Evolutionary conservation across 2,888 invertebrate species (phyloP), one percentile per base, ranked within the genome.

Genomic region (Artemia sinica): DNA sequence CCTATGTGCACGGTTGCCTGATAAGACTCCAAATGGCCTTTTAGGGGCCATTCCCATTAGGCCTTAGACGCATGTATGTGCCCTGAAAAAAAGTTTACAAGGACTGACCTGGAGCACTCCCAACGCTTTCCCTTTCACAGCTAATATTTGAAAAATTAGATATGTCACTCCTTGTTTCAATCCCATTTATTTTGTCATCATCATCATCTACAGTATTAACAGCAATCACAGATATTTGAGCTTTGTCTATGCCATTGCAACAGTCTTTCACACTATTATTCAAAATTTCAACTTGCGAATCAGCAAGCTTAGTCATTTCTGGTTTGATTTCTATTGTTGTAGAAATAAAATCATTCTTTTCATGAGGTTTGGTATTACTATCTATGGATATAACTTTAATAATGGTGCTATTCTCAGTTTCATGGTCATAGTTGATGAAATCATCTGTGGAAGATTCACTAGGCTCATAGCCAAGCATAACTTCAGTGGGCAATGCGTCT

Each of bases 261-360:
- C 9, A 10, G 9, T 8, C 50, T 49, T n/a, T n/a, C 6, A 50
- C 50, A 11, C 7, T 49, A 11, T 88, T 86, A 73, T 86, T 88
- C 52, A 88, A 84, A 70, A 91, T 89, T 67, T 90, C 77, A 8
- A 91, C 91, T 76, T 91, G 91, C 74, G 90, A 90, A 76, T 90
- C 89, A 77, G 91, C 91, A 71, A 91, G 77, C 70, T 88, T 86
- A 68, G 88, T 85, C 8, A 83, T 83, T 28, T 73, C 73, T 28
- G 71, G 49, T n/a, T 65, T 66, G 12, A 28, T 52, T 50, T 71
- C 71, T 28, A n/a, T 51, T 28, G 58, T 58, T 14, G 18, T 18
- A 18, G 58, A 14, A 58, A 58, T 18, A 18, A 14, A n/a, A 14
- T 18, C 10, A 18, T 10, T 58, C 4, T 28, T 28, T 28, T 28